These are phyloP conservation scores for Polymixis flavicincta DNA, from an alignment of 2,888 invertebrate genomes.

Conservation along the genomic window DNA sequence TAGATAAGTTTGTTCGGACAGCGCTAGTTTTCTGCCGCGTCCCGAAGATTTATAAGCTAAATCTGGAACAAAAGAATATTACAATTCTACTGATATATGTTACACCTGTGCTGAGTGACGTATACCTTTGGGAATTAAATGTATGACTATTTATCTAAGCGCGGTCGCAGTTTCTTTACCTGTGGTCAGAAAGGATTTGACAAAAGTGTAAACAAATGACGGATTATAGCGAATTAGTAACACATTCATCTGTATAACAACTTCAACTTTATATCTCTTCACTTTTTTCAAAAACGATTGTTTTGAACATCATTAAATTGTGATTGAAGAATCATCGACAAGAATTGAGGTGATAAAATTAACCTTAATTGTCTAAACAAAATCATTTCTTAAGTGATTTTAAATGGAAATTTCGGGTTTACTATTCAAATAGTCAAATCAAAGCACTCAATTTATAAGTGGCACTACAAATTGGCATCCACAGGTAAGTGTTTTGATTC, in stretches of 20 bases:
- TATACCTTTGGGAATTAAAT: constrained; percentile 49
- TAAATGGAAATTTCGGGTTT: not conserved
- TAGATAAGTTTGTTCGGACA: constrained; percentile 70
- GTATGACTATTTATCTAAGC: constrained; percentile 6
- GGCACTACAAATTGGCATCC: not conserved
- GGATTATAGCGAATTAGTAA: not conserved
- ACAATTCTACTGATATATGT: constrained; percentile 72
- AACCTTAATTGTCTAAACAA: not conserved
- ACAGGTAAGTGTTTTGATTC: not conserved
- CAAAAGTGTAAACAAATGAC: not conserved
- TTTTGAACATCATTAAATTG: not conserved
- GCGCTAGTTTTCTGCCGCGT: constrained; percentile 71
- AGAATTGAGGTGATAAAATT: not conserved
- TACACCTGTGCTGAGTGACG: constrained; percentile 71
- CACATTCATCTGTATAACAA: not conserved
- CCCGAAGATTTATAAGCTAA: constrained; percentile 75
- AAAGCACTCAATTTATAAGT: not conserved
- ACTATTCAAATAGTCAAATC: not conserved
- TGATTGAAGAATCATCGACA: not conserved
- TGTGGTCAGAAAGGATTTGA: not conserved
- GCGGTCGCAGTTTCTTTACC: not conserved
- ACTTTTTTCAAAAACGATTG: not conserved
- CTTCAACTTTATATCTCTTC: not conserved
- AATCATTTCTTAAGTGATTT: not conserved
- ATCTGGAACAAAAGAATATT: constrained; percentile 78